A percentile compares a stretch with the other conserved stretches of the same genome.
Conservation (phyloP, 2,113 vertebrate species). For the Oostethus manadensis region DNA sequence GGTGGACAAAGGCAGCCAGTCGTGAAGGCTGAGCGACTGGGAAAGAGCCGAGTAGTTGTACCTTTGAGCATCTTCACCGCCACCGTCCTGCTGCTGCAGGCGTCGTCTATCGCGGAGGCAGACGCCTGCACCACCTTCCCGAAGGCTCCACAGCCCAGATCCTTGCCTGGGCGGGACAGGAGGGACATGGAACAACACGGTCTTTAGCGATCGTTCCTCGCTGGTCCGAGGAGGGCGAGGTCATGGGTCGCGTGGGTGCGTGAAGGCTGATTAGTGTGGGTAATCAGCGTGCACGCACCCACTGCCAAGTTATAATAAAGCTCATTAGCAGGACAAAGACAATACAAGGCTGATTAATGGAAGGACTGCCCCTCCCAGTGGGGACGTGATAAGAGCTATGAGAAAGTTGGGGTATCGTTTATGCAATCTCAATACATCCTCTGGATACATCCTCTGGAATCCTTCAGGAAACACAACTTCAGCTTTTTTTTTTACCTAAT, state of each 20-base stretch:
- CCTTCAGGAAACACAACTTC: background rate
- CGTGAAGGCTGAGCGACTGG: background rate
- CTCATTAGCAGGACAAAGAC: slow-evolving; percentile 52
- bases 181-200: background rate
- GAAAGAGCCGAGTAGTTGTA: slow-evolving; percentile 36
- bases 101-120: slow-evolving; percentile 84
- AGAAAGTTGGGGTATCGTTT: slow-evolving; percentile 54
- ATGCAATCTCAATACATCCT: slow-evolving; percentile 33
- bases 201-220: slow-evolving; percentile 3
- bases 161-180: slow-evolving; percentile 74
- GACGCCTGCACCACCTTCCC: slow-evolving; percentile 91
- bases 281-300: slow-evolving; percentile 45
- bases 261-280: slow-evolving; percentile 58
- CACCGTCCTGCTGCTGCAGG: slow-evolving; percentile 81
- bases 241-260: background rate
- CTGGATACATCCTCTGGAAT: slow-evolving; percentile 7
- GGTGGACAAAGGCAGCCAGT: slow-evolving; percentile 44
- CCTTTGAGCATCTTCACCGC: slow-evolving; percentile 99
- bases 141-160: slow-evolving; percentile 87
- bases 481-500: slow-evolving; percentile 73
- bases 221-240: slow-evolving; percentile 25
- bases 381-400: slow-evolving; percentile 62
- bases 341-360: slow-evolving; percentile 56
- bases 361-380: slow-evolving; percentile 60
- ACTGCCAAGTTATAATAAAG: background rate